phyloP scores from a whole-genome alignment of 2,797 vertebrate species.

The Rhabdomys pumilio region DNA sequence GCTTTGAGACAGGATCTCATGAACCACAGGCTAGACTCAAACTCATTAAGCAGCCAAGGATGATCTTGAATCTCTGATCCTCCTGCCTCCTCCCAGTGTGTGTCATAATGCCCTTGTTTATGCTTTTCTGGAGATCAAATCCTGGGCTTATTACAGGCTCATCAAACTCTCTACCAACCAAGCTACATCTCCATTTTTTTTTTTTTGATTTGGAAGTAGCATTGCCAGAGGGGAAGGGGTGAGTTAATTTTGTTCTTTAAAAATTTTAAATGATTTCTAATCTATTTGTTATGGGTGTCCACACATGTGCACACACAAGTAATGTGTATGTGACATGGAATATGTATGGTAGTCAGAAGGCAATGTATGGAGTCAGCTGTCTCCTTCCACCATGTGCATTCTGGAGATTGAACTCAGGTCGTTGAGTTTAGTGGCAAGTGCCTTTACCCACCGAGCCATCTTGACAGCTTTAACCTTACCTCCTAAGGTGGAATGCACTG shows the following conservation, averaged over 20 bases:
- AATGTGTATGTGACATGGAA: not conserved
- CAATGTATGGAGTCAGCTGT: not conserved
- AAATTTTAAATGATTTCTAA: not conserved
- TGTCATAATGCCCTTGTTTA: not conserved
- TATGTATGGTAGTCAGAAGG: no score
- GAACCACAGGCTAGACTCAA: not conserved
- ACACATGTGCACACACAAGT: not conserved
- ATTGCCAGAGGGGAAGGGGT: not conserved
- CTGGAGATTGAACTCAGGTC: not conserved
- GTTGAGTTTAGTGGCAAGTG: not conserved
- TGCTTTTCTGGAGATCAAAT: no score
- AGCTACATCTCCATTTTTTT: not conserved
- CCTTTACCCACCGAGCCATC: not conserved
- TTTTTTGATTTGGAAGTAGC: not conserved
- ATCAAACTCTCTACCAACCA: not conserved
- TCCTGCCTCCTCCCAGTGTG: not conserved
- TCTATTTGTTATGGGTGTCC: not conserved
- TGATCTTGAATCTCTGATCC: not conserved
- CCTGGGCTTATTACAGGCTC: not conserved
- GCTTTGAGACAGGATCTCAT: not conserved
- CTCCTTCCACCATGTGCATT: no score
- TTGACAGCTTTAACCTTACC: not conserved
- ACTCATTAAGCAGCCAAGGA: not conserved
- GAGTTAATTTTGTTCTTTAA: not conserved
- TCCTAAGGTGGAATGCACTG: not conserved